A percentile compares a stretch with the other conserved stretches of the same genome.
These are phyloP conservation scores for Frieseomelitta varia DNA, from an alignment of 1,140 invertebrate genomes.

Conservation along the genomic window DNA sequence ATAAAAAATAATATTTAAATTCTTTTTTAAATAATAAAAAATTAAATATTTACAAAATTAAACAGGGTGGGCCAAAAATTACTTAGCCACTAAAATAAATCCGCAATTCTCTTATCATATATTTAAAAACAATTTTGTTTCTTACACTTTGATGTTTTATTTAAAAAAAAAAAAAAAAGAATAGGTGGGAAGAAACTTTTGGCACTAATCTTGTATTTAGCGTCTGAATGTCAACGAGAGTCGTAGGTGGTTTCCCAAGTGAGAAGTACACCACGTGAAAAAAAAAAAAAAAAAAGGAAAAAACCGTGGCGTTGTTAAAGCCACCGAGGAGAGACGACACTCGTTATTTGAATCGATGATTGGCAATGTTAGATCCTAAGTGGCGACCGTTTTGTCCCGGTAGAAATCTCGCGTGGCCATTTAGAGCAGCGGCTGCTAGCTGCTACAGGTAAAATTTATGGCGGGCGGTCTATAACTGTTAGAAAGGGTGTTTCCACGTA, in stretches of 20 bases:
- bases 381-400: conserved; percentile 63
- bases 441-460: conserved; percentile 64
- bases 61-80: too few relatives aligned
- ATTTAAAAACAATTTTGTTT: too few relatives aligned
- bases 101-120: too few relatives aligned
- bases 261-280: neutral
- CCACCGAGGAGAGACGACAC: conserved; percentile 27
- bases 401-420: conserved; percentile 72
- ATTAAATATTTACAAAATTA: too few relatives aligned
- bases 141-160: too few relatives aligned
- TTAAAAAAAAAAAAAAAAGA: too few relatives aligned
- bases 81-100: too few relatives aligned
- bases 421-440: conserved; percentile 62
- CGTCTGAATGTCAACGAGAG: too few relatives aligned
- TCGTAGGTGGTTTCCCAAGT: conserved; percentile 5
- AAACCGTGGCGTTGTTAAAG: neutral
- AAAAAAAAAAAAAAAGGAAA: neutral
- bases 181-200: too few relatives aligned
- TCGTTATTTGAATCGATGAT: conserved; percentile 60
- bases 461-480: conserved; percentile 46
- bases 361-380: conserved; percentile 58
- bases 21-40: too few relatives aligned
- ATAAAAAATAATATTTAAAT: too few relatives aligned
- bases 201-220: too few relatives aligned
- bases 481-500: conserved; percentile 62